These are phyloP conservation scores for Littorina saxatilis DNA, from an alignment of 1,140 invertebrate genomes.

Conservation along the genomic window DNA sequence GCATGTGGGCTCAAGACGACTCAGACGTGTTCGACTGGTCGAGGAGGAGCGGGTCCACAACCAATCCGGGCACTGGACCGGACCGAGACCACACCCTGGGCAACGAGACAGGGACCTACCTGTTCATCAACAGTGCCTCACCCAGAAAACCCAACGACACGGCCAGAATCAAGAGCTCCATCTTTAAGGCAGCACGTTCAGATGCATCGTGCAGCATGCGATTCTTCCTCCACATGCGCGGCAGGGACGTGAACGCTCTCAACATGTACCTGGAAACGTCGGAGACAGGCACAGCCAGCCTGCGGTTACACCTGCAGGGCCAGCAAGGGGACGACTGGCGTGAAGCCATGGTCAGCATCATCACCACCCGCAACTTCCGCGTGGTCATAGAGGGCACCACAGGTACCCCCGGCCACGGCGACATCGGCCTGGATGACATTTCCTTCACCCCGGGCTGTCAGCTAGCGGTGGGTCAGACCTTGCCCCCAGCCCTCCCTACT, in stretches of 20 bases:
- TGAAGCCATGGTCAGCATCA: constrained; percentile 55
- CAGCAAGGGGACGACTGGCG: constrained; percentile 63
- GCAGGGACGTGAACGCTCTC: constrained; percentile 54
- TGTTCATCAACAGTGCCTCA: constrained; percentile 84
- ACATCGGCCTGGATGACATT: constrained; percentile 86
- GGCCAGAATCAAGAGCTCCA: constrained; percentile 80
- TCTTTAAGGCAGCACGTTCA: constrained; percentile 55
- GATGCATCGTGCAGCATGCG: constrained; percentile 71
- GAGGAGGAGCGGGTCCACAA: constrained; percentile 77
- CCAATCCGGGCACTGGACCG: constrained; percentile 81
- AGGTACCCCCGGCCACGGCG: constrained; percentile 82
- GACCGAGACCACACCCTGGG: constrained; percentile 82
- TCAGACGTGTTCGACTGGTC: constrained; percentile 71
- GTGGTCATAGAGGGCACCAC: constrained; percentile 77
- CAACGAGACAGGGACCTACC: constrained; percentile 85
- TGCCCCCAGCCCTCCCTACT: constrained; percentile 55
- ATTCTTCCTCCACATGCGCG: constrained; percentile 72
- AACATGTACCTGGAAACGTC: constrained; percentile 47
- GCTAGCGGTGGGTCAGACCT: constrained; percentile 43
- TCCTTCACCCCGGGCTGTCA: constrained; percentile 70
- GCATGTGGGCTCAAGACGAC: constrained; percentile 63
- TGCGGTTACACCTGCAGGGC: constrained; percentile 55
- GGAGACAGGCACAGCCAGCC: constrained; percentile 51
- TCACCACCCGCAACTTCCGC: constrained; percentile 39
- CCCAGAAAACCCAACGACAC: constrained; percentile 82